Evolutionary conservation across 2,113 vertebrate species (phyloP).

Genomic region (Archocentrus centrarchus): DNA sequence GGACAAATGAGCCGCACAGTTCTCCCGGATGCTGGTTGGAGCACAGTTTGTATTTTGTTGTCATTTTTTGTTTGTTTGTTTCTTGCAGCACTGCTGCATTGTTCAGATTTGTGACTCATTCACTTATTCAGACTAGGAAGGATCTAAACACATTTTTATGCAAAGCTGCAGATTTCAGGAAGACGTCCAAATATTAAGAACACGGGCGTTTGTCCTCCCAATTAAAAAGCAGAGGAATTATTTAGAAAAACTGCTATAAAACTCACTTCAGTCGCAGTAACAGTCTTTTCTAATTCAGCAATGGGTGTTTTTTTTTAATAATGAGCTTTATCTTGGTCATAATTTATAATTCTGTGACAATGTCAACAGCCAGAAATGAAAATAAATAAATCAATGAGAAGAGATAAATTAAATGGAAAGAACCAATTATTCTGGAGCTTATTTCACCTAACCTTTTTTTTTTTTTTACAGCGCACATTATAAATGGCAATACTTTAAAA

Average conservation of each 20-base stretch:
- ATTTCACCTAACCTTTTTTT: neutral
- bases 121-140: slow-evolving; percentile 11
- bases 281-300: neutral
- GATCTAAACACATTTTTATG: neutral
- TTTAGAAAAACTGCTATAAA: neutral
- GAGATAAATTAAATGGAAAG: neutral
- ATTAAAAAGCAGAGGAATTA: neutral
- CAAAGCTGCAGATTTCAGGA: neutral
- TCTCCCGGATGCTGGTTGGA: neutral
- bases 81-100: slow-evolving; percentile 7
- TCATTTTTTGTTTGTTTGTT: neutral
- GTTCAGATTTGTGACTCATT: slow-evolving; percentile 14
- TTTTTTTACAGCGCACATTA: no score
- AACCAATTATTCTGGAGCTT: rapidly evolving
- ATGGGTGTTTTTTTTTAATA: neutral
- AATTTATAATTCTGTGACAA: neutral
- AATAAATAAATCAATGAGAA: neutral
- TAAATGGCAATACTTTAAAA: neutral
- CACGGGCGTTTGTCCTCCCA: neutral
- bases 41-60: slow-evolving; percentile 4
- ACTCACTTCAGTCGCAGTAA: neutral
- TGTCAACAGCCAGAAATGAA: neutral
- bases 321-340: neutral
- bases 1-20: neutral
- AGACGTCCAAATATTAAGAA: neutral